phyloP scores from a whole-genome alignment of 37 sponge, comb jelly and placozoan species.

The Geodia barretti region DNA sequence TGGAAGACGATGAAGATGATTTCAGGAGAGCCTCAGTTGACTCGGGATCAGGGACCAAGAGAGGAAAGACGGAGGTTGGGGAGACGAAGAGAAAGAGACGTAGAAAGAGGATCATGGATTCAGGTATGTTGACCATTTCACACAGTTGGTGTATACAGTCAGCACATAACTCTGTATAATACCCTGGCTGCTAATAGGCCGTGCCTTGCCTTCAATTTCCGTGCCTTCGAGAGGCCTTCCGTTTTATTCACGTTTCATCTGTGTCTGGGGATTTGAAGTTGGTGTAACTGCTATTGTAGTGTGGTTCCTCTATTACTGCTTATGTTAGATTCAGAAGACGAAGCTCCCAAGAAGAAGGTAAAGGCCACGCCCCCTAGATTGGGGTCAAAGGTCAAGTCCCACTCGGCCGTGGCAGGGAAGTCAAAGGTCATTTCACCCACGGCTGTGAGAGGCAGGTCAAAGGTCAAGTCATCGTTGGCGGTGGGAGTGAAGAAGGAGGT shows the following conservation, averaged over 20 bases:
- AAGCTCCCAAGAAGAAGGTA: constrained; percentile 1
- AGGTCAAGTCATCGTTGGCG: background rate
- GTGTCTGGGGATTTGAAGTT: no score
- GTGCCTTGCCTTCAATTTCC: no score
- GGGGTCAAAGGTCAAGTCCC: background rate
- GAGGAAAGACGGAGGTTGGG: background rate
- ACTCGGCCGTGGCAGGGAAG: no score
- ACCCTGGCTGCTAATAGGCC: no score
- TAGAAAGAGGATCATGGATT: constrained; percentile 1
- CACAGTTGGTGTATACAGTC: no score
- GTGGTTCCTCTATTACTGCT: background rate
- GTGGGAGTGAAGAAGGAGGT: constrained; percentile 6
- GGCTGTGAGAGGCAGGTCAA: background rate
- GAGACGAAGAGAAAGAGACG: background rate
- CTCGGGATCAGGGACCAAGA: background rate
- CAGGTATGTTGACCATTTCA: constrained; percentile 6
- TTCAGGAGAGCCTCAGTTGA: background rate
- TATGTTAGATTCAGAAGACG: constrained; percentile 30
- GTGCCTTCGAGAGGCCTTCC: no score
- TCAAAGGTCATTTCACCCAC: background rate
- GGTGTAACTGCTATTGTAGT: background rate
- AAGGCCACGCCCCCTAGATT: background rate
- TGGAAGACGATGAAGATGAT: constrained; percentile 43
- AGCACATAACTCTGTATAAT: no score
- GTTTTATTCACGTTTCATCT: no score